These are phyloP conservation scores for Phaethornis superciliosus DNA, from an alignment of 2,113 vertebrate species.

Conservation along the genomic window DNA sequence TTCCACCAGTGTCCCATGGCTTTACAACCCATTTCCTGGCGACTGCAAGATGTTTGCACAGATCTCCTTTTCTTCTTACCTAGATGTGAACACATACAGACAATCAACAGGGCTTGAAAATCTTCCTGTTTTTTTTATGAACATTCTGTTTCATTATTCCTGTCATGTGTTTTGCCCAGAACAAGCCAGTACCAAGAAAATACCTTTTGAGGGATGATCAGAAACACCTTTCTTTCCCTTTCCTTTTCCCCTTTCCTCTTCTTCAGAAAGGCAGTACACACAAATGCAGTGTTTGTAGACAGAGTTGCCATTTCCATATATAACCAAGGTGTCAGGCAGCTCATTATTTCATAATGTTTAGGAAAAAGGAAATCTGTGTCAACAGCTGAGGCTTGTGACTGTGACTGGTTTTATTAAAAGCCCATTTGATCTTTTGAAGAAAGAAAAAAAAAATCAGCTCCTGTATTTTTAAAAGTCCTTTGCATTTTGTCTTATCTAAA, in stretches of 20 bases:
- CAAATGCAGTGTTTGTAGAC: not conserved
- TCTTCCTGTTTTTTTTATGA: not conserved
- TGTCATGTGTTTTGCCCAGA: not conserved
- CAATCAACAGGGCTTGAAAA: not conserved
- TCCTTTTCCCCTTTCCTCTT: not conserved
- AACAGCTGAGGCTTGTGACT: not conserved
- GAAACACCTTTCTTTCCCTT: not conserved
- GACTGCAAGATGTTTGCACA: not conserved
- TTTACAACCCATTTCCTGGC: not conserved
- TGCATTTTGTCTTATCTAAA: not conserved
- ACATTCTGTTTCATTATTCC: not conserved
- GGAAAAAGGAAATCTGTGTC: not conserved
- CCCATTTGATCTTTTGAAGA: not conserved
- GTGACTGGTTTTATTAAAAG: not conserved
- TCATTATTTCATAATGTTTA: not conserved
- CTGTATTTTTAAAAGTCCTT: not conserved
- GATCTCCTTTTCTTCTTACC: not conserved
- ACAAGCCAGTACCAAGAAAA: not conserved
- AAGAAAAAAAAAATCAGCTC: not conserved
- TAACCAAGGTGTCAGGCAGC: not conserved
- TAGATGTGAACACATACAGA: not conserved
- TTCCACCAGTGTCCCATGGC: not conserved
- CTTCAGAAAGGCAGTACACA: not conserved
- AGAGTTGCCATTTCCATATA: not conserved
- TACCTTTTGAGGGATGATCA: not conserved